phyloP scores from a whole-genome alignment of 2,797 vertebrate species.

The Australoheros facetus region DNA sequence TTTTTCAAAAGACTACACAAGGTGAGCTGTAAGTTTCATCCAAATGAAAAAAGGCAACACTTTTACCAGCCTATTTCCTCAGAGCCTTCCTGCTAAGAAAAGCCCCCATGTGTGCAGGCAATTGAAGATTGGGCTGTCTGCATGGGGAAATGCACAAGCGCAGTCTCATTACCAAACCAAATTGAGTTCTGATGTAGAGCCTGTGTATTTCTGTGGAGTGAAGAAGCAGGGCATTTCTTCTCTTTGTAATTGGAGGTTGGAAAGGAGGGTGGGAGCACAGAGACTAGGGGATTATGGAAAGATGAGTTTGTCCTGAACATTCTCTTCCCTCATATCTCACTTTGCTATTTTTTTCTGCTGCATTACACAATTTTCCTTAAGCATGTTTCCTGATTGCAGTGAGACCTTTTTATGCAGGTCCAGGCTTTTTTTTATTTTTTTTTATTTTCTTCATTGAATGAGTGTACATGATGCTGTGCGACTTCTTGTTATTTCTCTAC shows the following conservation, averaged over 20 bases:
- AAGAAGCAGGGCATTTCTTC: slow-evolving; percentile 80
- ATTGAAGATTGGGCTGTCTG: slow-evolving; percentile 83
- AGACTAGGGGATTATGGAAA: slow-evolving; percentile 80
- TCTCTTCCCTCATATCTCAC: slow-evolving; percentile 72
- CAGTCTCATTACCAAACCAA: slow-evolving; percentile 85
- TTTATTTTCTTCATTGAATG: slow-evolving; percentile 19
- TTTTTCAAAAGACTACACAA: slow-evolving; percentile 65
- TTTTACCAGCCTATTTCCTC: slow-evolving; percentile 78
- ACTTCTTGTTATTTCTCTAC: slow-evolving; percentile 29
- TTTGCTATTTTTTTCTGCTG: slow-evolving; percentile 52
- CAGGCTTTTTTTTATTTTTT: slow-evolving; percentile 26
- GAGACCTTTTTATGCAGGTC: slow-evolving; percentile 37
- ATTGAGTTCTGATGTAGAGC: slow-evolving; percentile 84
- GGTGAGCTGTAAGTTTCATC: slow-evolving; percentile 74
- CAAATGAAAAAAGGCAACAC: slow-evolving; percentile 81
- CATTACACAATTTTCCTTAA: slow-evolving; percentile 58
- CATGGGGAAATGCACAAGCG: slow-evolving; percentile 82
- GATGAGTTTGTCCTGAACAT: slow-evolving; percentile 79
- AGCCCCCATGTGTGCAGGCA: slow-evolving; percentile 76
- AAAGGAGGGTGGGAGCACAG: slow-evolving; percentile 68
- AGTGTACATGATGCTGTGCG: slow-evolving; percentile 21
- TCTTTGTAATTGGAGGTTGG: slow-evolving; percentile 82
- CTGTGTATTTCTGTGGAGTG: slow-evolving; percentile 78
- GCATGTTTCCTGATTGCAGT: slow-evolving; percentile 46
- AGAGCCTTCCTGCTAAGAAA: slow-evolving; percentile 76